These are phyloP conservation scores for Spea bombifrons DNA, from an alignment of 2,113 vertebrate species.

Conservation along the genomic window DNA sequence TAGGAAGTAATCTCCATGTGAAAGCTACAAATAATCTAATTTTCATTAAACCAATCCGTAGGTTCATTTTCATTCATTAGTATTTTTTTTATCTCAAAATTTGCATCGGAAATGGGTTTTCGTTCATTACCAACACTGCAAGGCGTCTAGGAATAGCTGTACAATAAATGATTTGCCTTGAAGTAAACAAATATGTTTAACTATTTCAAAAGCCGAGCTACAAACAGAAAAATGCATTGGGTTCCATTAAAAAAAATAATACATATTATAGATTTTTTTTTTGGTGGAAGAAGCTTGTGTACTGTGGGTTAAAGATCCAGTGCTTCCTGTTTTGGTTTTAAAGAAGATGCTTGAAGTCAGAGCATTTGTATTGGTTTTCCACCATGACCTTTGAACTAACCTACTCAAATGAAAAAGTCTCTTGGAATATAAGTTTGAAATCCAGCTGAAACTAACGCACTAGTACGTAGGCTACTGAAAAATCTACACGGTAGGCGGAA, in stretches of 20 bases:
- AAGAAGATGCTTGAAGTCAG: not conserved
- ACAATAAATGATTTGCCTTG: constrained; percentile 5
- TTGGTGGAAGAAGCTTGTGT: not conserved
- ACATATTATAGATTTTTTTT: not conserved
- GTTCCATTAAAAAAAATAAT: not conserved
- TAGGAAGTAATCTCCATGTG: not conserved
- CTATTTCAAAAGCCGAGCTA: not conserved
- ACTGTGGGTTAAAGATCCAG: not conserved
- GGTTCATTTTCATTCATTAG: constrained; percentile 12
- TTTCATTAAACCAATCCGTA: constrained; percentile 7
- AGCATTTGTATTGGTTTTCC: not conserved
- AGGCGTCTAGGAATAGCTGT: not conserved
- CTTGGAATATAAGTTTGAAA: too few species aligned
- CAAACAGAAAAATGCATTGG: not conserved
- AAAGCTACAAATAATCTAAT: not conserved
- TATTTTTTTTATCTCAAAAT: constrained; percentile 7
- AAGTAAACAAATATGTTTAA: constrained; percentile 7
- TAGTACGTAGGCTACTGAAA: too few species aligned
- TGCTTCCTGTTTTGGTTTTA: not conserved
- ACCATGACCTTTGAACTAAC: too few species aligned
- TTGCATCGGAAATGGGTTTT: constrained; percentile 4
- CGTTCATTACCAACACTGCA: not conserved
- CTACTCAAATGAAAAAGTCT: too few species aligned
- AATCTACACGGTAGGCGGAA: too few species aligned
- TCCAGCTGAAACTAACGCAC: too few species aligned